Evolutionary conservation across 2,888 invertebrate genomes (phyloP).

Genomic region (Thecocarcelia acutangulata): DNA sequence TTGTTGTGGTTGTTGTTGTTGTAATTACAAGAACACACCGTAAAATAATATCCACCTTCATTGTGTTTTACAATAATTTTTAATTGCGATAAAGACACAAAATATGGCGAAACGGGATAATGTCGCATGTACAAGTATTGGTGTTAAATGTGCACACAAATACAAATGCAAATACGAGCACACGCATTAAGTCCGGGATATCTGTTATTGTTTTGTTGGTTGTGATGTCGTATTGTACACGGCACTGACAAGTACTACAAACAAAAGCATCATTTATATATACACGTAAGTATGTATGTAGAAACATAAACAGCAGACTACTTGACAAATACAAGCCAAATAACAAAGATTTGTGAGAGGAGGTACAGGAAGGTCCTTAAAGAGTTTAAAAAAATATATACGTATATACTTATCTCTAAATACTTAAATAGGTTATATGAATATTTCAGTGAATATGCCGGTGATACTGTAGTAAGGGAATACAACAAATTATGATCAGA

Average conservation of each 20-base stretch:
- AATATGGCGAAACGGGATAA: slow-evolving; percentile 49
- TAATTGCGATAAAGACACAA: slow-evolving; percentile 65
- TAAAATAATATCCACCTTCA: slow-evolving; percentile 27
- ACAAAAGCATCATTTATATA: neutral
- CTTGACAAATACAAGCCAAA: no score
- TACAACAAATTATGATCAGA: no score
- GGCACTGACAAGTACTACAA: slow-evolving; percentile 35
- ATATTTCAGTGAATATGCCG: no score
- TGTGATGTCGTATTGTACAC: neutral
- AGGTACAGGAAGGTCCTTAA: no score
- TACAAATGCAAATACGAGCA: slow-evolving; percentile 7
- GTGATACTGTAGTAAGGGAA: no score
- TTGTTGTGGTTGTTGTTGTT: slow-evolving; percentile 19
- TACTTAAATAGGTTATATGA: no score
- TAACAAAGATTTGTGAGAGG: no score
- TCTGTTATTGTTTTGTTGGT: neutral
- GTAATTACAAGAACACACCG: slow-evolving; percentile 18
- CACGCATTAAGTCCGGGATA: slow-evolving; percentile 14
- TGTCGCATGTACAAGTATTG: slow-evolving; percentile 8
- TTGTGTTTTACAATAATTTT: slow-evolving; percentile 55
- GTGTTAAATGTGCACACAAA: slow-evolving; percentile 20
- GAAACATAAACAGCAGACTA: neutral
- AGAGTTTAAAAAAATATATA: no score
- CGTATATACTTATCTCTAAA: no score
- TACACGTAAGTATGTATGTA: neutral